Conservation (phyloP, 2,888 invertebrate species). For the Troides helena region DNA sequence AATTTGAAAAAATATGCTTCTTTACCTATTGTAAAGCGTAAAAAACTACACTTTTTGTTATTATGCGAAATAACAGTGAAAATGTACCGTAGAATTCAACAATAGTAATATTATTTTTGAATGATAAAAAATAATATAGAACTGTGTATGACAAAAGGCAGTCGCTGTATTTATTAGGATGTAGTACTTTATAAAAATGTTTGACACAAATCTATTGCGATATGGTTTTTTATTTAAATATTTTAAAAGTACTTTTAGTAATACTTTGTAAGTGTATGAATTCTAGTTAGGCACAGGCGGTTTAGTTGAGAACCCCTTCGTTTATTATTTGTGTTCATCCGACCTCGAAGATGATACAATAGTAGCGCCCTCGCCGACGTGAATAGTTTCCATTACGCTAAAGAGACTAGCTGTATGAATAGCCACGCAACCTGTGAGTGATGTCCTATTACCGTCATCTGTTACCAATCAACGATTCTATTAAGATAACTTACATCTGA, state of each 20-base stretch:
- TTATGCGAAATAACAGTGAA: slow-evolving; percentile 16
- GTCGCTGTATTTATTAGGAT: not conserved
- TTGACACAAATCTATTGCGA: not conserved
- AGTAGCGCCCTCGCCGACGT: slow-evolving; percentile 41
- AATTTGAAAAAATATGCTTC: slow-evolving; percentile 17
- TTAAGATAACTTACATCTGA: slow-evolving; percentile 22
- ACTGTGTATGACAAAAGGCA: not conserved
- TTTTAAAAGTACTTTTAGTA: not conserved
- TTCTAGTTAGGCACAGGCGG: slow-evolving; percentile 10
- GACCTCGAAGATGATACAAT: slow-evolving; percentile 43
- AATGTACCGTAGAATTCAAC: slow-evolving; percentile 13
- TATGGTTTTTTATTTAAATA: not conserved
- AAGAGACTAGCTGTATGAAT: slow-evolving; percentile 35
- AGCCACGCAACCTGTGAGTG: slow-evolving; percentile 29
- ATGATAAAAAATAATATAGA: not conserved
- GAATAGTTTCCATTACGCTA: slow-evolving; percentile 38
- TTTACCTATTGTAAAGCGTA: slow-evolving; percentile 8
- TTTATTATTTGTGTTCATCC: slow-evolving; percentile 50
- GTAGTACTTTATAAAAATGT: not conserved
- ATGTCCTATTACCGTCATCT: slow-evolving; percentile 26
- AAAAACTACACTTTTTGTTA: slow-evolving; percentile 22
- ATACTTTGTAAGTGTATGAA: not conserved
- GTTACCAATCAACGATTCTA: slow-evolving; percentile 28
- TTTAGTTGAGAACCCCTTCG: slow-evolving; percentile 35
- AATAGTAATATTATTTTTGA: slow-evolving; percentile 14